phyloP scores from a whole-genome alignment of 1,140 invertebrate genomes.

The Sarcophaga peregrina region DNA sequence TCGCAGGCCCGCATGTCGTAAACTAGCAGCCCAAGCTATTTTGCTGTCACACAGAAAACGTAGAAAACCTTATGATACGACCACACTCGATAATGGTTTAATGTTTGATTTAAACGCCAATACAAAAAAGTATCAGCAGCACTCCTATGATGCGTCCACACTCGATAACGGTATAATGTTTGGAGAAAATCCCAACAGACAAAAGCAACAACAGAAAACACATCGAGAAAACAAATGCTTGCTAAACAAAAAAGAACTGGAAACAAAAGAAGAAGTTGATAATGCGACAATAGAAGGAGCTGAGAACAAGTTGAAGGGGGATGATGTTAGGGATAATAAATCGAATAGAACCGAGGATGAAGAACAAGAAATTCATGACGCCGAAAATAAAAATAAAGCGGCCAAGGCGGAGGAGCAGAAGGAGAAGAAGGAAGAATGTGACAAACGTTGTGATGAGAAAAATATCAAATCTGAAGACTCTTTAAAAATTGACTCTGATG shows the following conservation, averaged over 20 bases:
- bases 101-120: neutral
- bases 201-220: neutral
- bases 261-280: neutral
- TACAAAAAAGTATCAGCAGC: neutral
- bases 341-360: neutral
- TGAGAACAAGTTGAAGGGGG: neutral
- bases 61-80: slow-evolving; percentile 70
- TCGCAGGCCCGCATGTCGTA: slow-evolving; percentile 71
- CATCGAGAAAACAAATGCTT: neutral
- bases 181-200: neutral
- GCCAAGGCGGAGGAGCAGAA: neutral
- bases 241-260: neutral
- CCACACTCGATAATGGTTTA: neutral
- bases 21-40: slow-evolving; percentile 63
- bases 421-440: neutral
- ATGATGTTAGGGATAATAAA: neutral
- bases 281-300: neutral
- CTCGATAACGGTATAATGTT: neutral
- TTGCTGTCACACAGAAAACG: slow-evolving; percentile 69
- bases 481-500: neutral
- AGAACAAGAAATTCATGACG: neutral
- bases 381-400: neutral
- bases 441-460: neutral
- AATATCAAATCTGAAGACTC: neutral
- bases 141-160: slow-evolving; percentile 54